phyloP scores from a whole-genome alignment of 2,888 invertebrate species.

The Netelia inedita region DNA sequence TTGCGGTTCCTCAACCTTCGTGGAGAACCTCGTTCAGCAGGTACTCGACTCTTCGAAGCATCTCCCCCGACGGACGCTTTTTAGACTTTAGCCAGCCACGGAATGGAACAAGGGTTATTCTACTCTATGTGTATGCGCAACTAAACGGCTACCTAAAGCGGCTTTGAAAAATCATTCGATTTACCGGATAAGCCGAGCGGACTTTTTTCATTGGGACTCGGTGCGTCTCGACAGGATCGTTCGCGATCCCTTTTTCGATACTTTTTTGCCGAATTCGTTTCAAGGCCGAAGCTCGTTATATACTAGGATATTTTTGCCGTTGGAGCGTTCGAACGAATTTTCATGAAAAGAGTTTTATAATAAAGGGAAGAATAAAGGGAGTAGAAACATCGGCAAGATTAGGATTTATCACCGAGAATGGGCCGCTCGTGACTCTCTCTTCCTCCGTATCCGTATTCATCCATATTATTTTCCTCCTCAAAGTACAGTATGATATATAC shows the following conservation, averaged over 20 bases:
- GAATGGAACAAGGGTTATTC: background rate
- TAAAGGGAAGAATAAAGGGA: background rate
- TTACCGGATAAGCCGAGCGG: background rate
- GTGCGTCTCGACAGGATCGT: too few species aligned
- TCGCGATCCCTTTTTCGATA: too few species aligned
- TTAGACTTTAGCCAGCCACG: background rate
- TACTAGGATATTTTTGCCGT: too few species aligned
- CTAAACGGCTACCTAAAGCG: background rate
- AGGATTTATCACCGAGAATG: slow-evolving; percentile 22
- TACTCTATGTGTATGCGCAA: background rate
- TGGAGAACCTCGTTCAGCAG: background rate
- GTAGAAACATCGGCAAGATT: background rate
- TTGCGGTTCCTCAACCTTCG: slow-evolving; percentile 4
- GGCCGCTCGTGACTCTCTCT: slow-evolving; percentile 19
- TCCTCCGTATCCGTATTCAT: slow-evolving; percentile 8
- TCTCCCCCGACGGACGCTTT: background rate
- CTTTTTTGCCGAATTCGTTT: too few species aligned
- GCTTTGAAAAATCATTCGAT: slow-evolving; percentile 32
- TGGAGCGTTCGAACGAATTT: too few species aligned
- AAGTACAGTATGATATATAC: slow-evolving; percentile 41
- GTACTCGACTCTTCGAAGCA: background rate
- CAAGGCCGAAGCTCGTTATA: too few species aligned
- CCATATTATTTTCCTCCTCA: slow-evolving; percentile 31
- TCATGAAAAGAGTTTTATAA: too few species aligned
- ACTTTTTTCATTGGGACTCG: too few species aligned